Percentiles rank a stretch among this genome's conserved stretches.
phyloP scores from a whole-genome alignment of 2,113 vertebrate species.

The Brachypteracias leptosomus region DNA sequence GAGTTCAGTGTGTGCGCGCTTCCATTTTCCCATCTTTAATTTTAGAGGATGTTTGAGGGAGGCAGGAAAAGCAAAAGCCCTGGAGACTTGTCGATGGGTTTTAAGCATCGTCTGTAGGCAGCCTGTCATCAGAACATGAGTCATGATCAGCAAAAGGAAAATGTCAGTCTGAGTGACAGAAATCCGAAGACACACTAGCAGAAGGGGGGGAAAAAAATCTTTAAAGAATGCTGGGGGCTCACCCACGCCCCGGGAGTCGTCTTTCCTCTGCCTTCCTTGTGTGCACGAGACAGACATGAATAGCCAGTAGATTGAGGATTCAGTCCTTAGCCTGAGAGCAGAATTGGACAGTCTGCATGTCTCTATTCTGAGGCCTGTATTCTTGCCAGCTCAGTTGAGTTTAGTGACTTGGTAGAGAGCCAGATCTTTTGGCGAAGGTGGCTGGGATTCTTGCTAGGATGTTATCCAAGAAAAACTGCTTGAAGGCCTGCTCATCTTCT shows the following conservation, averaged over 20 bases:
- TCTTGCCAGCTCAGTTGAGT: conserved; percentile 35
- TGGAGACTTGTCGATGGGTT: conserved; percentile 66
- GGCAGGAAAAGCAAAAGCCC: conserved; percentile 66
- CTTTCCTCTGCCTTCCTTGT: conserved; percentile 27
- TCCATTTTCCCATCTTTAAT: conserved; percentile 57
- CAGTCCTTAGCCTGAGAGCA: neutral
- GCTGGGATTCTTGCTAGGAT: conserved; percentile 56
- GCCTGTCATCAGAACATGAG: conserved; percentile 63
- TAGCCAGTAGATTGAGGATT: conserved; percentile 44
- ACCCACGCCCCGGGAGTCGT: conserved; percentile 10
- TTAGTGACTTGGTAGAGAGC: conserved; percentile 48
- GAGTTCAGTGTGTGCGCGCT: neutral
- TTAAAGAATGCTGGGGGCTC: conserved; percentile 52
- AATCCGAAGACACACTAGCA: conserved; percentile 53
- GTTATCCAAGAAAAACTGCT: conserved; percentile 60
- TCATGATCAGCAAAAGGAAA: conserved; percentile 62
- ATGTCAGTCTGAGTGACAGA: conserved; percentile 55
- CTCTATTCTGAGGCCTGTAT: conserved; percentile 45
- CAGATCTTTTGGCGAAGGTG: conserved; percentile 54
- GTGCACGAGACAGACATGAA: conserved; percentile 40
- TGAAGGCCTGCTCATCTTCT: conserved; percentile 39
- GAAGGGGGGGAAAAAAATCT: neutral
- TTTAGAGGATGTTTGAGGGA: conserved; percentile 68
- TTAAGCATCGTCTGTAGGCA: conserved; percentile 62
- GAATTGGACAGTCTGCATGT: neutral